Conservation (phyloP, 2,797 vertebrate genomes). For the Coregonus sp. region DNA sequence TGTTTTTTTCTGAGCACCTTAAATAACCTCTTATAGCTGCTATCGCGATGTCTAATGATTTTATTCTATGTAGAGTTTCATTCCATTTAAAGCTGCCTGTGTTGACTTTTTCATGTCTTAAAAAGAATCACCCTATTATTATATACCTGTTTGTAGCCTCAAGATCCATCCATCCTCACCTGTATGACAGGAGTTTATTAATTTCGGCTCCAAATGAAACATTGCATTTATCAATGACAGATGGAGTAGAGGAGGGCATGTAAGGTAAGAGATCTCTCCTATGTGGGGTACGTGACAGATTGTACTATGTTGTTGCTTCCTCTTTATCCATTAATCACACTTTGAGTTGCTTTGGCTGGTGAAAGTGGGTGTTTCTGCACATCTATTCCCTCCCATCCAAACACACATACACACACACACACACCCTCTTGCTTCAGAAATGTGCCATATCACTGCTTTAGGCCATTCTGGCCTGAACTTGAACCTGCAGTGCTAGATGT, state of each 20-base stretch:
- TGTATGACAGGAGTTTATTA: slow-evolving; percentile 68
- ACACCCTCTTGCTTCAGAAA: not conserved
- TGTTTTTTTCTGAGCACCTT: slow-evolving; percentile 35
- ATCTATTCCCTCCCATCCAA: not conserved
- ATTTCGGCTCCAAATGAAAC: slow-evolving; percentile 47
- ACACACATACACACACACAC: slow-evolving; percentile 9
- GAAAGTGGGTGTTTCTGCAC: slow-evolving; percentile 33
- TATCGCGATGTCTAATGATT: slow-evolving; percentile 16
- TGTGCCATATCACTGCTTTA: slow-evolving; percentile 34
- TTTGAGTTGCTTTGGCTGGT: slow-evolving; percentile 25
- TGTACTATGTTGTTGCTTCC: slow-evolving; percentile 37
- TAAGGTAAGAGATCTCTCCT: slow-evolving; percentile 56
- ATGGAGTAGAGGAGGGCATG: slow-evolving; percentile 49
- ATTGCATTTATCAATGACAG: slow-evolving; percentile 51
- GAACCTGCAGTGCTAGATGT: slow-evolving; percentile 22
- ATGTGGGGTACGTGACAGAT: slow-evolving; percentile 35
- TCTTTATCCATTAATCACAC: slow-evolving; percentile 48
- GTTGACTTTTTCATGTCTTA: slow-evolving; percentile 14
- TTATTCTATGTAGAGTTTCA: slow-evolving; percentile 37
- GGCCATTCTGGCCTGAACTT: slow-evolving; percentile 43
- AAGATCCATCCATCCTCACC: slow-evolving; percentile 51
- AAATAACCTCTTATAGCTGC: slow-evolving; percentile 44
- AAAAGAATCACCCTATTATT: slow-evolving; percentile 49
- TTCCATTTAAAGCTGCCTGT: slow-evolving; percentile 30
- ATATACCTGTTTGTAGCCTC: slow-evolving; percentile 44